These are phyloP conservation scores for Cyprinodon tularosa DNA, from an alignment of 2,113 vertebrate species.

Conservation along the genomic window DNA sequence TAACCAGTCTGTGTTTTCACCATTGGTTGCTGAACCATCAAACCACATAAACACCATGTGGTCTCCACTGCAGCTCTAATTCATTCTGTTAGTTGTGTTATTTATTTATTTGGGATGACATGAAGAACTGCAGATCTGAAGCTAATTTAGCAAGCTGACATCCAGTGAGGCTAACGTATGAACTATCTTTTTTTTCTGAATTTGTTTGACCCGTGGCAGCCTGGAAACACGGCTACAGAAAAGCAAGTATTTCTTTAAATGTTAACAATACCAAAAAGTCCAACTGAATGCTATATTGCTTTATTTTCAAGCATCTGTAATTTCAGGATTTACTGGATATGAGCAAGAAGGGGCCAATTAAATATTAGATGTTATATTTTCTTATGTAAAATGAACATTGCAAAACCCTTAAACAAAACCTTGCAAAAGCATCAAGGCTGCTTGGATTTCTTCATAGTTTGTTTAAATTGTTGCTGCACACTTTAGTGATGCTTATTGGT, in stretches of 20 bases:
- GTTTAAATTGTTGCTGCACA: neutral
- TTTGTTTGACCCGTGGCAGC: neutral
- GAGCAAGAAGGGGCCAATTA: neutral
- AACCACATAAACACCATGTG: slow-evolving; percentile 66
- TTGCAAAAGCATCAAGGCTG: neutral
- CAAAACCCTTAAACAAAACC: neutral
- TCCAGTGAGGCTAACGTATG: slow-evolving; percentile 6
- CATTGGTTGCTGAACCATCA: slow-evolving; percentile 59
- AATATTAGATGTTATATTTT: neutral
- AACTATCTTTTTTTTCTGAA: neutral
- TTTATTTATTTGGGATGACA: slow-evolving; percentile 48
- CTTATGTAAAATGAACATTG: neutral
- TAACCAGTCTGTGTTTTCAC: slow-evolving; percentile 51
- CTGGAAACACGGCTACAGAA: neutral
- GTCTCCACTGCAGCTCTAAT: slow-evolving; percentile 46
- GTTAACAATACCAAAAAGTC: neutral
- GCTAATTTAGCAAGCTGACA: slow-evolving; percentile 34
- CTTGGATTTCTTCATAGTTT: neutral
- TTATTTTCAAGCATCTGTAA: neutral
- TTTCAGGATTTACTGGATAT: slow-evolving; percentile 5
- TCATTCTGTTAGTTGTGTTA: slow-evolving; percentile 62
- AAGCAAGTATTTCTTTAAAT: neutral
- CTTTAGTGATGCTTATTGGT: neutral
- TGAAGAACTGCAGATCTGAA: slow-evolving; percentile 29
- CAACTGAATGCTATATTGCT: neutral